These are phyloP conservation scores for Monochamus alternatus DNA, from an alignment of 2,888 invertebrate genomes.

Conservation along the genomic window DNA sequence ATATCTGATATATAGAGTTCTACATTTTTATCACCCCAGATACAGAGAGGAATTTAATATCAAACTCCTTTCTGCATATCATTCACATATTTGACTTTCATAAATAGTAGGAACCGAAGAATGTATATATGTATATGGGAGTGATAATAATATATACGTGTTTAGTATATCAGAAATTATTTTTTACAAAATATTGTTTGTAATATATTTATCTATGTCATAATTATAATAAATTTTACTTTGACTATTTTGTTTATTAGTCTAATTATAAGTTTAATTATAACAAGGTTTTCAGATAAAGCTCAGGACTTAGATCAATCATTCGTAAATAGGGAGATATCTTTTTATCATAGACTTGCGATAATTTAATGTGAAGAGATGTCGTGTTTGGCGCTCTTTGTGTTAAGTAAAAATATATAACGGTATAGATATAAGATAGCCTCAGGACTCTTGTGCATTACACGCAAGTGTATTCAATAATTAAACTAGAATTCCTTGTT, in stretches of 20 bases:
- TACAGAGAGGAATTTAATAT: constrained; percentile 19
- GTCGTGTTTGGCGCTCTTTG: constrained; percentile 49
- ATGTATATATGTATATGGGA: too few relatives aligned
- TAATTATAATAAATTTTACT: too few relatives aligned
- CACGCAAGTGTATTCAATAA: constrained; percentile 54
- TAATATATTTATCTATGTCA: too few relatives aligned
- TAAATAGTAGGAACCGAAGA: too few relatives aligned
- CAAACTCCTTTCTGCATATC: too few relatives aligned
- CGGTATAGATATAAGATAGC: constrained; percentile 24
- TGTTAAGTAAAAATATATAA: constrained; percentile 45
- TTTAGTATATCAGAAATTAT: too few relatives aligned
- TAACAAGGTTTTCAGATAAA: neutral
- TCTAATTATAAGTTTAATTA: too few relatives aligned
- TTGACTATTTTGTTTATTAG: too few relatives aligned
- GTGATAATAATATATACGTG: too few relatives aligned
- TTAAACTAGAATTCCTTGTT: constrained; percentile 46
- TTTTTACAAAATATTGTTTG: too few relatives aligned
- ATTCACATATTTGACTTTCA: too few relatives aligned
- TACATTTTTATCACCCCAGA: constrained; percentile 23
- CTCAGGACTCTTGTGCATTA: constrained; percentile 25
- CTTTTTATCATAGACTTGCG: constrained; percentile 49
- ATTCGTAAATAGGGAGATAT: constrained; percentile 54
- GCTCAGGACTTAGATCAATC: constrained; percentile 51
- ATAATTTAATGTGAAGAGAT: constrained; percentile 45
- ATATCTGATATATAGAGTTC: constrained; percentile 1